Evolutionary conservation across 2,113 vertebrate species (phyloP).

Genomic region (Cinclus mexicanus): DNA sequence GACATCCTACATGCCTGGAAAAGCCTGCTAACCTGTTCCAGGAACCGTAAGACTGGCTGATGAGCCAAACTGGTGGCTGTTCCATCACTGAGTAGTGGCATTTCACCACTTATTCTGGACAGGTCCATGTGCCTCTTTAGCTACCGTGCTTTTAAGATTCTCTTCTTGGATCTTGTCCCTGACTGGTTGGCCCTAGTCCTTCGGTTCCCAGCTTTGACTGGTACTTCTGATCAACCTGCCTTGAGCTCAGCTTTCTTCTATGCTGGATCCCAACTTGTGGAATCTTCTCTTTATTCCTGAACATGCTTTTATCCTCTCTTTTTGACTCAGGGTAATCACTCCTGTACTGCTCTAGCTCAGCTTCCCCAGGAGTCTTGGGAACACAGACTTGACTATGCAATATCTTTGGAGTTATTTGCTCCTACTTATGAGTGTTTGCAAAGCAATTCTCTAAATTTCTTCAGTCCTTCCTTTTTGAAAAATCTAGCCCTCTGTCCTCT

Average conservation of each 20-base stretch:
- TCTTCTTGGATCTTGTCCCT: background rate
- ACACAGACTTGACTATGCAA: background rate
- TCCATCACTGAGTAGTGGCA: background rate
- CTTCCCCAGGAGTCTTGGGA: background rate
- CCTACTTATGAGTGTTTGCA: background rate
- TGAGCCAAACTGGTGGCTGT: background rate
- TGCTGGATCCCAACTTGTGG: background rate
- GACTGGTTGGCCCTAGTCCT: background rate
- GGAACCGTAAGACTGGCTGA: background rate
- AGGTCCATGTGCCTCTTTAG: background rate
- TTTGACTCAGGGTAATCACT: background rate
- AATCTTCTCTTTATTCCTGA: background rate
- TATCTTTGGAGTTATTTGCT: background rate
- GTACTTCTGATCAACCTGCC: background rate
- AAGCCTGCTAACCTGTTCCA: background rate
- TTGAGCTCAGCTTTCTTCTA: background rate
- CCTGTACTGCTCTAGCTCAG: background rate
- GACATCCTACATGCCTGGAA: background rate
- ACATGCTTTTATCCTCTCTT: background rate
- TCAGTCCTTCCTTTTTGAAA: background rate
- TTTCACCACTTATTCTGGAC: background rate
- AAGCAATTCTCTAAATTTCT: background rate
- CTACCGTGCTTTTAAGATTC: background rate
- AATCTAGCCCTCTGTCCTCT: background rate
- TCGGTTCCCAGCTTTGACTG: background rate